phyloP scores from a whole-genome alignment of 2,888 invertebrate species.

The Leucophora obtusa region DNA sequence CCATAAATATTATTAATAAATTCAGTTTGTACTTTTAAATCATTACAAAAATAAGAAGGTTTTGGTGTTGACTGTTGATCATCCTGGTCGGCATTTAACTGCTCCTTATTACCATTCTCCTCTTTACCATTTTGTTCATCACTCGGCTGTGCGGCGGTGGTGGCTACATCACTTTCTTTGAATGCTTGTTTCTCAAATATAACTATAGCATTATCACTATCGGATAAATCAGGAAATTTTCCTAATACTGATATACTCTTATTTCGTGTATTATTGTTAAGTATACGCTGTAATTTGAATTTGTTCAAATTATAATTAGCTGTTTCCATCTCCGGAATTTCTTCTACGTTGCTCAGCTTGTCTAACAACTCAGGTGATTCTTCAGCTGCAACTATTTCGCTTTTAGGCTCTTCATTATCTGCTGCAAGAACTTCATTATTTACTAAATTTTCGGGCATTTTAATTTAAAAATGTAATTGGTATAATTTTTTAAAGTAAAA shows the following conservation, averaged over 20 bases:
- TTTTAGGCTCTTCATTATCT: background rate
- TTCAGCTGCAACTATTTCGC: background rate
- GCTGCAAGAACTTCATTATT: background rate
- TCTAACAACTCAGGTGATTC: background rate
- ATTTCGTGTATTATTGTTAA: constrained; percentile 85
- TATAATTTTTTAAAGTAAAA: no score
- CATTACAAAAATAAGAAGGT: constrained; percentile 81
- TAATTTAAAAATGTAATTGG: no score
- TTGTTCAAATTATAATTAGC: constrained; percentile 81
- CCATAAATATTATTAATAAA: constrained; percentile 92
- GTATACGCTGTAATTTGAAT: constrained; percentile 84
- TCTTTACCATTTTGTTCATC: background rate
- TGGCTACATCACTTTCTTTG: constrained; percentile 78
- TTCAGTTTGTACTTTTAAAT: constrained; percentile 82
- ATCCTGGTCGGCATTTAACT: background rate
- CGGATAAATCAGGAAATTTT: constrained; percentile 80
- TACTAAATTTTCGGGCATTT: constrained; percentile 39
- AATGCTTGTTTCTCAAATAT: constrained; percentile 91
- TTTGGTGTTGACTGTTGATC: constrained; percentile 7
- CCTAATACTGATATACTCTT: constrained; percentile 85
- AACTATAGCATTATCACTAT: constrained; percentile 83
- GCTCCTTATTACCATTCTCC: constrained; percentile 21
- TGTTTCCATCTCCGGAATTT: background rate
- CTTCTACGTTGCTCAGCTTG: background rate
- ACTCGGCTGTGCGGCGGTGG: background rate